Percentiles rank a stretch among this genome's conserved stretches.
Conservation (phyloP, 2,888 invertebrate species). For the Pyrocoelia pectoralis region DNA sequence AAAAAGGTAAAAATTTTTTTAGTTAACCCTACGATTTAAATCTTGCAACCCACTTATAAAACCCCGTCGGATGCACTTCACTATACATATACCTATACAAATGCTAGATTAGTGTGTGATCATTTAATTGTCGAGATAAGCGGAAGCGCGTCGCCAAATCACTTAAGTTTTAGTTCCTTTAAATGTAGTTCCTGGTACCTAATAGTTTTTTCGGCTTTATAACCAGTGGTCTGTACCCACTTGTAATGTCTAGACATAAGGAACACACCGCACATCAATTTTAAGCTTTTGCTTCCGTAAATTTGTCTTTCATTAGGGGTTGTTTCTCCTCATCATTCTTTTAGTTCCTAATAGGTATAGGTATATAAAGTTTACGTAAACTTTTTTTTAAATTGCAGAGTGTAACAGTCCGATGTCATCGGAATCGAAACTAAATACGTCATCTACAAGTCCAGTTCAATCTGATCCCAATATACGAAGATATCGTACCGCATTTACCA, state of each 20-base stretch:
- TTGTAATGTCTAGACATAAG: constrained; percentile 35
- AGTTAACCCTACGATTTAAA: neutral
- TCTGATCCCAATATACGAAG: constrained; percentile 78
- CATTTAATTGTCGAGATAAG: neutral
- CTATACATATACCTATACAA: too few relatives aligned
- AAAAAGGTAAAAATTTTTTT: constrained; percentile 52
- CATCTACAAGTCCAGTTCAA: constrained; percentile 34
- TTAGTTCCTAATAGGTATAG: too few relatives aligned
- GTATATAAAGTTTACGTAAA: too few relatives aligned
- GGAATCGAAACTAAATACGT: constrained; percentile 43
- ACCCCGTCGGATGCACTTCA: too few relatives aligned
- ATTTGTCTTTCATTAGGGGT: constrained; percentile 56
- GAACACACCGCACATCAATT: constrained; percentile 47
- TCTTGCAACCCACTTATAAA: too few relatives aligned
- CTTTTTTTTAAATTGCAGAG: too few relatives aligned
- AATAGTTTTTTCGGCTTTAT: constrained; percentile 6
- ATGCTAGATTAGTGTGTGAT: too few relatives aligned
- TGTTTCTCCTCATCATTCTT: too few relatives aligned
- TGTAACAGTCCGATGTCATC: constrained; percentile 58
- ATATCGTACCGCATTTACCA: constrained; percentile 96
- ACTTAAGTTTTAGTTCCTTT: constrained; percentile 34
- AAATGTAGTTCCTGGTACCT: neutral
- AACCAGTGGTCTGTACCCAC: constrained; percentile 34
- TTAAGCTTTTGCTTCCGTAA: constrained; percentile 38
- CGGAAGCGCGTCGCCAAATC: constrained; percentile 47